A percentile compares a stretch with the other conserved stretches of the same genome.
Conservation (phyloP, 2,797 vertebrate genomes). For the Amphiprion clarkii region DNA sequence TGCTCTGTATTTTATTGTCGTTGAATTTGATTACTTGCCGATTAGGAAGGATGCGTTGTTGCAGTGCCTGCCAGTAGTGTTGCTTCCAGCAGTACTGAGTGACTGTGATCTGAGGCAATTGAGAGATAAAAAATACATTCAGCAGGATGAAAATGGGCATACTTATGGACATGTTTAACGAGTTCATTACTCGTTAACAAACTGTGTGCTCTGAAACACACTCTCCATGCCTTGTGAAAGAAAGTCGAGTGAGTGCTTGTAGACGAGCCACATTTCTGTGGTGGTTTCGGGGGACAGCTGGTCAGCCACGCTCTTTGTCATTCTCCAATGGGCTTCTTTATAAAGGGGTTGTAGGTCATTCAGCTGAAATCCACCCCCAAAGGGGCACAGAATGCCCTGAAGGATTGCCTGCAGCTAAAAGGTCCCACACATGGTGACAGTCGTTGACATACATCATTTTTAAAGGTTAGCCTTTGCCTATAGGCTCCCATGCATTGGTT, state of each 20-base stretch:
- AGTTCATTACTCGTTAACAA: neutral
- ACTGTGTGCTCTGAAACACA: neutral
- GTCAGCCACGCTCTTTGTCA: constrained; percentile 53
- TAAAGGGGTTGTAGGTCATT: constrained; percentile 63
- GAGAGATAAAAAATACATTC: constrained; percentile 29
- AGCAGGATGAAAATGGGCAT: constrained; percentile 7
- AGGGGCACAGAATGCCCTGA: constrained; percentile 37
- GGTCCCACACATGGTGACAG: constrained; percentile 30
- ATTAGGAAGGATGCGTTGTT: neutral
- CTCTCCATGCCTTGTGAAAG: constrained; percentile 16
- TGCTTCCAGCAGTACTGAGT: neutral
- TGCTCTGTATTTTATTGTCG: neutral
- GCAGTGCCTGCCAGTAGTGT: neutral
- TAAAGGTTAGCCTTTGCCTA: constrained; percentile 31
- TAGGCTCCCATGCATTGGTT: constrained; percentile 53
- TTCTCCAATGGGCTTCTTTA: constrained; percentile 55
- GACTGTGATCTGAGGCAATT: constrained; percentile 18
- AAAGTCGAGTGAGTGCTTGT: constrained; percentile 11
- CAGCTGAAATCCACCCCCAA: constrained; percentile 43
- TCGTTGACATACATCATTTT: constrained; percentile 34
- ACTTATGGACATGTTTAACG: constrained; percentile 13
- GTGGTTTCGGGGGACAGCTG: constrained; percentile 71
- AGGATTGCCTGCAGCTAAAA: constrained; percentile 36
- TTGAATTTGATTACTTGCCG: neutral
- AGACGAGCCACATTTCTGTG: constrained; percentile 33